Evolutionary conservation across 1,140 invertebrate species (phyloP).

Genomic region (Tyrophagus putrescentiae): DNA sequence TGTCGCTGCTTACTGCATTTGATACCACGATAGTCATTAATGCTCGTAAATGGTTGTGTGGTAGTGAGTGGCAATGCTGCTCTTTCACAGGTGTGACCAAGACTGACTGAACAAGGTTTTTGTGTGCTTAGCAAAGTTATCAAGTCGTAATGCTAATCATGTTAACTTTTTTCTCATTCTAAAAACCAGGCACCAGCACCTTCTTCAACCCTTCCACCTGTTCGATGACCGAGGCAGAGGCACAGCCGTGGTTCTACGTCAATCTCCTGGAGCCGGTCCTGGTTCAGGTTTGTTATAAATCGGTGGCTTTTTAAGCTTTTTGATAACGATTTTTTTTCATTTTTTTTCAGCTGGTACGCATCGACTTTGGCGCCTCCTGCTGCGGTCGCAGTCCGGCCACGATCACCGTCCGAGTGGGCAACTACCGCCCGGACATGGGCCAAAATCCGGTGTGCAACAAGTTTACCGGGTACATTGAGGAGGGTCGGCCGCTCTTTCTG

Average conservation of each 20-base stretch:
- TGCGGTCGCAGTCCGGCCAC: conserved; percentile 65
- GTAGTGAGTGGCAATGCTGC: not conserved
- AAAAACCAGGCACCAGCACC: conserved; percentile 50
- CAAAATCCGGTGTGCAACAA: conserved; percentile 83
- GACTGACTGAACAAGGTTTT: not conserved
- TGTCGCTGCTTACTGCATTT: too few relatives aligned
- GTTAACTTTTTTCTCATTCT: too few relatives aligned
- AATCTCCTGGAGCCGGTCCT: conserved; percentile 85
- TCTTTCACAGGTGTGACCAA: not conserved
- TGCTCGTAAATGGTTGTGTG: not conserved
- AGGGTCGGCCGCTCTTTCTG: conserved; percentile 74
- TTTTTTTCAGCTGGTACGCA: conserved; percentile 51
- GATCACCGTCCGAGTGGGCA: conserved; percentile 75
- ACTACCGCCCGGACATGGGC: conserved; percentile 80
- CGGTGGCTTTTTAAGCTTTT: too few relatives aligned
- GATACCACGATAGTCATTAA: not conserved
- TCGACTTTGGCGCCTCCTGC: conserved; percentile 81
- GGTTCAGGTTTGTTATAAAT: conserved; percentile 39
- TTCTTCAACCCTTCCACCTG: conserved; percentile 68
- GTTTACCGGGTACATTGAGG: conserved; percentile 49
- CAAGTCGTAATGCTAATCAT: too few relatives aligned
- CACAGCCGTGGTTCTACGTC: conserved; percentile 85
- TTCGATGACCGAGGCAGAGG: conserved; percentile 57
- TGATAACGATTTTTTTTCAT: too few relatives aligned
- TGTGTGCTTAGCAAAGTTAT: too few relatives aligned